Conservation (phyloP, 2,797 vertebrate genomes). For the Falco rusticolus region DNA sequence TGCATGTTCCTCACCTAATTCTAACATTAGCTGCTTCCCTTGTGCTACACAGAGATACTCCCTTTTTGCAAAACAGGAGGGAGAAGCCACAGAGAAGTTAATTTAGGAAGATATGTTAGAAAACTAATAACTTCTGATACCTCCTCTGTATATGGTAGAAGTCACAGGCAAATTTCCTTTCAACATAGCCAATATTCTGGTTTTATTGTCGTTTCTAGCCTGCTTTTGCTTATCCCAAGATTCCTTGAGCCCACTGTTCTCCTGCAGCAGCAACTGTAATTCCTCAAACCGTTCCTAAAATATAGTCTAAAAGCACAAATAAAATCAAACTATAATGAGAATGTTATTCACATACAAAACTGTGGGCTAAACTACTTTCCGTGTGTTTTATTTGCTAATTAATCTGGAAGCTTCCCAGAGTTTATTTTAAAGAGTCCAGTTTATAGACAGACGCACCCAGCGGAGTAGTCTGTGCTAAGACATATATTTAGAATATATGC, state of each 20-base stretch:
- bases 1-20: neutral
- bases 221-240: neutral
- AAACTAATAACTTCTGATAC: neutral
- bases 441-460: neutral
- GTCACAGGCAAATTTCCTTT: neutral
- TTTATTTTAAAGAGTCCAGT: conserved; percentile 21
- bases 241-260: neutral
- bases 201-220: neutral
- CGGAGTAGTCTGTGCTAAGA: neutral
- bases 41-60: neutral
- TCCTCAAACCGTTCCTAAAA: neutral
- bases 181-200: neutral
- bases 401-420: conserved; percentile 15
- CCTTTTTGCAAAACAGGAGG: neutral
- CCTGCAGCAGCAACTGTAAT: neutral
- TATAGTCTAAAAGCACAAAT: neutral
- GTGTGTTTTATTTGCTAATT: conserved; percentile 56
- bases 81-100: neutral
- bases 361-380: neutral
- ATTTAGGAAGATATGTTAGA: neutral
- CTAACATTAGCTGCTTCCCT: neutral
- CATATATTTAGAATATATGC: neutral
- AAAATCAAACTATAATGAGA: neutral
- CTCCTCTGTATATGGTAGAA: neutral
- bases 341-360: neutral